Conservation (phyloP, 2,888 invertebrate species). For the Geophilus truncorum region DNA sequence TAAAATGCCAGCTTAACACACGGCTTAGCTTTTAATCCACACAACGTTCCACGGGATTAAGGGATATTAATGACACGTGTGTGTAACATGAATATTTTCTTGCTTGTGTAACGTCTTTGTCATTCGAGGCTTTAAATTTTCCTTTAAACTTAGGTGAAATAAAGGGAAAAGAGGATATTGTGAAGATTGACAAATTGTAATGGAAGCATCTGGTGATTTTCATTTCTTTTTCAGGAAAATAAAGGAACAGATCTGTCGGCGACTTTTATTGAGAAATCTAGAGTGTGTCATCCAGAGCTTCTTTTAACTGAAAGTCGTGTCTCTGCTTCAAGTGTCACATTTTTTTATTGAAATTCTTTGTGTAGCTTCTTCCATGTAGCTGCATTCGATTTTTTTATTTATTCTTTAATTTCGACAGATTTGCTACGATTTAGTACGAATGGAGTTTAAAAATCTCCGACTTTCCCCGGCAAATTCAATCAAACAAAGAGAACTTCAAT, state of each 20-base stretch:
- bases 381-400: too few species aligned
- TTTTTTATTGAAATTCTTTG: background rate
- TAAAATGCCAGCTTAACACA: background rate
- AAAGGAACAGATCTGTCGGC: too few species aligned
- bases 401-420: background rate
- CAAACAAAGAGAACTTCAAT: background rate
- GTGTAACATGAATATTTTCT: background rate
- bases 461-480: background rate
- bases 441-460: background rate
- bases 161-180: background rate
- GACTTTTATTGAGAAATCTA: too few species aligned
- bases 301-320: too few species aligned
- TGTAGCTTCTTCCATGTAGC: background rate
- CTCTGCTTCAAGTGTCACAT: background rate
- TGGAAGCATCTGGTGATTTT: too few species aligned
- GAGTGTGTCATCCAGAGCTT: too few species aligned
- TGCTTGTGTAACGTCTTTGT: background rate
- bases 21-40: background rate
- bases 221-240: too few species aligned
- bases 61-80: background rate
- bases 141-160: too few species aligned
- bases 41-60: background rate
- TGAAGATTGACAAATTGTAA: background rate
- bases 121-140: background rate
- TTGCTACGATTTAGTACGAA: background rate